Conservation (phyloP, 2,797 vertebrate species). For the Crenichthys baileyi region DNA sequence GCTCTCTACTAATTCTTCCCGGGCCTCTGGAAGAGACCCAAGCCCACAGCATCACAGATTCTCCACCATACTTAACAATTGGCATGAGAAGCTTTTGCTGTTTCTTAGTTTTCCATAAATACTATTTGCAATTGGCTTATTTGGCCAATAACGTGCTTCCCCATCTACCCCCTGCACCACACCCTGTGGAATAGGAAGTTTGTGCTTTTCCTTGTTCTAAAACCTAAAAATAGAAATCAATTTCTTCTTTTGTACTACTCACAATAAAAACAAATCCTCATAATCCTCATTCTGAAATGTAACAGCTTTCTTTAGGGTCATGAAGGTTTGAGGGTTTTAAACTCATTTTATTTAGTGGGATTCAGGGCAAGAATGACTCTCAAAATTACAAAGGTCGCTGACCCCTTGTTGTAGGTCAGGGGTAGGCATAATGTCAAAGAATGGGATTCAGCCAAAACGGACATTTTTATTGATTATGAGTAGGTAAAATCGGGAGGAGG, state of each 20-base stretch:
- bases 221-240: neutral
- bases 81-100: neutral
- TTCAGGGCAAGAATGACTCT: neutral
- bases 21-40: no score
- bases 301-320: neutral
- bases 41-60: neutral
- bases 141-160: neutral
- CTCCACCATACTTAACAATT: neutral
- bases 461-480: neutral
- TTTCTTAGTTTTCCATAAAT: neutral
- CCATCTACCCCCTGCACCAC: no score
- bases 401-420: neutral
- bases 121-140: neutral
- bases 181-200: no score
- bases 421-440: neutral
- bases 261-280: neutral
- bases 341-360: neutral
- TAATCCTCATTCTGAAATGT: neutral
- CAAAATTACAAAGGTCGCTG: neutral
- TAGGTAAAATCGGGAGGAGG: neutral
- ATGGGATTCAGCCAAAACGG: neutral
- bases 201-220: neutral
- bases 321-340: neutral
- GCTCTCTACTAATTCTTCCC: no score
- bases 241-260: neutral